These are phyloP conservation scores for Lampris incognitus DNA, from an alignment of 2,113 vertebrate species.

Conservation along the genomic window DNA sequence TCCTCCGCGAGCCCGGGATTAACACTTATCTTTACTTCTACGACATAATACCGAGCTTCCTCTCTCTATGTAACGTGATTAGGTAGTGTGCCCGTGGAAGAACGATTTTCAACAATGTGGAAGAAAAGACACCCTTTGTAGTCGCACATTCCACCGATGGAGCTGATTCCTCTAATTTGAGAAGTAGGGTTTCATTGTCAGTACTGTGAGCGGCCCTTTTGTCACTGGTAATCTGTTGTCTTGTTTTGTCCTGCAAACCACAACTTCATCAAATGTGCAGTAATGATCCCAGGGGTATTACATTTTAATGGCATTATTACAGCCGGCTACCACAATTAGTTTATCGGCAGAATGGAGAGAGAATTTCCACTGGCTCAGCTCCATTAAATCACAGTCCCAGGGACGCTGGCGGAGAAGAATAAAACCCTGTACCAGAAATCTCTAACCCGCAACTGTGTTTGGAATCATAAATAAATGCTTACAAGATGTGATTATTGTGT, in stretches of 20 bases:
- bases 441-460: conserved; percentile 57
- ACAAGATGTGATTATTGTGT: conserved; percentile 55
- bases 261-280: conserved; percentile 59
- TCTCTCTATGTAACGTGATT: conserved; percentile 44
- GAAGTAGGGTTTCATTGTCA: conserved; percentile 41
- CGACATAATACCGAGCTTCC: conserved; percentile 33
- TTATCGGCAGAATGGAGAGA: conserved; percentile 73
- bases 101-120: conserved; percentile 30
- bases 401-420: conserved; percentile 71
- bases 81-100: conserved; percentile 23
- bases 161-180: conserved; percentile 22
- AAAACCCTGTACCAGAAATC: conserved; percentile 16
- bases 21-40: conserved; percentile 41
- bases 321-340: conserved; percentile 70
- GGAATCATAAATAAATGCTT: conserved; percentile 57
- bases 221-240: conserved; percentile 39
- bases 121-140: conserved; percentile 20
- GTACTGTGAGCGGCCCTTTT: conserved; percentile 11
- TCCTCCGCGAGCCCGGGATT: conserved; percentile 24
- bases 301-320: conserved; percentile 78
- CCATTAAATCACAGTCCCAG: conserved; percentile 63
- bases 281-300: conserved; percentile 72
- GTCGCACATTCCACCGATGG: conserved; percentile 12
- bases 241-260: conserved; percentile 49
- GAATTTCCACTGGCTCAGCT: conserved; percentile 69